Evolutionary conservation across 2,797 vertebrate genomes (phyloP).

Genomic region (Bradypodion ventrale): DNA sequence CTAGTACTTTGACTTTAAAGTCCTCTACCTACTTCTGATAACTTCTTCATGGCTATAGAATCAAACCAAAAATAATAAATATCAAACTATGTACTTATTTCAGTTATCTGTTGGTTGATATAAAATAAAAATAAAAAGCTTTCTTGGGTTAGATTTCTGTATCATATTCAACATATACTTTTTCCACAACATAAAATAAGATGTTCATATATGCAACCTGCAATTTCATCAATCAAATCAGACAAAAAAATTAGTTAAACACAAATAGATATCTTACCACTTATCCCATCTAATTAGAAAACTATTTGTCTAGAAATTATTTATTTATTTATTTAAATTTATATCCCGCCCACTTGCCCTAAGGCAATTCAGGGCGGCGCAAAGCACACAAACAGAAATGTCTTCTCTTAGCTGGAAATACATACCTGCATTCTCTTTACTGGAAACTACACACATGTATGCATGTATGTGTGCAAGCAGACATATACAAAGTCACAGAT

Average conservation of each 20-base stretch:
- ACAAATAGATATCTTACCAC: neutral
- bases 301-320: too few species aligned
- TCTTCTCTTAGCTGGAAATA: neutral
- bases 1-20: neutral
- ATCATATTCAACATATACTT: neutral
- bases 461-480: too few species aligned
- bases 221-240: neutral
- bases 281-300: neutral
- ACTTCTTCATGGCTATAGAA: neutral
- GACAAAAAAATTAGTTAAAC: neutral
- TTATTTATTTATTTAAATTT: too few species aligned
- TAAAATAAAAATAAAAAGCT: slow-evolving; percentile 18
- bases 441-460: neutral
- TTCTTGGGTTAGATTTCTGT: slow-evolving; percentile 5
- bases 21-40: neutral
- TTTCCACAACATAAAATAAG: neutral
- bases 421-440: too few species aligned
- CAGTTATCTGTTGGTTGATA: slow-evolving; percentile 3
- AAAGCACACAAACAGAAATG: too few species aligned
- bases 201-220: neutral
- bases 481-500: neutral
- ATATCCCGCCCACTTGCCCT: too few species aligned
- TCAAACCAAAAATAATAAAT: slow-evolving; percentile 18
- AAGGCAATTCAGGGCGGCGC: too few species aligned
- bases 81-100: slow-evolving; percentile 17